A percentile compares a stretch with the other conserved stretches of the same genome.
phyloP scores from a whole-genome alignment of 2,797 vertebrate species.

The Gymnothorax reevesii region DNA sequence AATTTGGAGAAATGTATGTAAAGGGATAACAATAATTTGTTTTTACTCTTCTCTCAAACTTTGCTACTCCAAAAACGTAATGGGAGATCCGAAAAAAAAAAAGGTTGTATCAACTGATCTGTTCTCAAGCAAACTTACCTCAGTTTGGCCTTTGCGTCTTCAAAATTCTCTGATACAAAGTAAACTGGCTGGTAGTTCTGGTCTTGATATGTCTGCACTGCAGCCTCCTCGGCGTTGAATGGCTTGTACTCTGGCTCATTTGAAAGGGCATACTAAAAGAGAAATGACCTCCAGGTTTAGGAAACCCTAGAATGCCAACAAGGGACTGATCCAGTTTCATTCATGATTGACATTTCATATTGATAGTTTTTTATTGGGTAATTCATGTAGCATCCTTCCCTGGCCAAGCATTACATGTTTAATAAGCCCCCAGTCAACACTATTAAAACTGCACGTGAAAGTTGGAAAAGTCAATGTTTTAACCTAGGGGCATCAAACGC shows the following conservation, averaged over 20 bases:
- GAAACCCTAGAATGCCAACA: too few relatives aligned
- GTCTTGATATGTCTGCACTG: slow-evolving; percentile 79
- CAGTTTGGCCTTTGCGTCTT: slow-evolving; percentile 80
- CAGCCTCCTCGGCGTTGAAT: slow-evolving; percentile 76
- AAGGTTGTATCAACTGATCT: background rate
- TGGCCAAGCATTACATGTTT: background rate
- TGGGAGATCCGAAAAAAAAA: background rate
- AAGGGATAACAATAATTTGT: background rate
- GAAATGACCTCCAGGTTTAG: background rate
- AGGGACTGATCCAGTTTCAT: too few relatives aligned
- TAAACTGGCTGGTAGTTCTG: slow-evolving; percentile 81
- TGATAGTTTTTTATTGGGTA: too few relatives aligned
- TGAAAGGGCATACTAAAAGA: slow-evolving; percentile 75
- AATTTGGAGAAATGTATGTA: background rate
- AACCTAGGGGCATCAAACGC: background rate
- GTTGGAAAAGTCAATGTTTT: background rate
- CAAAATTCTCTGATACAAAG: slow-evolving; percentile 84
- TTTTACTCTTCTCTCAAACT: background rate
- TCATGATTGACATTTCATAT: too few relatives aligned
- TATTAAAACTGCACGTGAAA: background rate
- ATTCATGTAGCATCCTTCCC: too few relatives aligned
- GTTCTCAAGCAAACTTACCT: slow-evolving; percentile 59
- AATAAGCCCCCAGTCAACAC: background rate
- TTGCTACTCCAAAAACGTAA: background rate
- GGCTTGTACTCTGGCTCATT: slow-evolving; percentile 77